Evolutionary conservation across 2,888 invertebrate genomes (phyloP), one percentile per base, ranked within the genome.

Genomic region (Heliconius charithonia): DNA sequence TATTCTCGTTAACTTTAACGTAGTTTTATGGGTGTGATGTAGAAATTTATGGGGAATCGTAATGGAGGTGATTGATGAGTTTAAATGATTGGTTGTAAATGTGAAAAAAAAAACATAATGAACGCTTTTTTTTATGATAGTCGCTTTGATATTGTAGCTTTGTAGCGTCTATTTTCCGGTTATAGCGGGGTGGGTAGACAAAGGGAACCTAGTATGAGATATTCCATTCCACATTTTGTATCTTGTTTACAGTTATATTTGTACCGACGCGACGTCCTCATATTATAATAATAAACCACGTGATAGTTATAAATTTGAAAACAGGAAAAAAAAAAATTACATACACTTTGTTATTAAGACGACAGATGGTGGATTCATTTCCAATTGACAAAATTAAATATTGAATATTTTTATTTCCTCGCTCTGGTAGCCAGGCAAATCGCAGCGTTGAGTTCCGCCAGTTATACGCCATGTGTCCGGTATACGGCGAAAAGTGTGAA

Each of bases 1-100:
- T 86, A 85, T 85, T 84, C 81, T 84, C 85, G 83, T 86, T 87
- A 85, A 85, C 84, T 84, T 82, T 82, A 83, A 72, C 73, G 72
- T 73, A 73, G 67, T 77, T 77, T 67, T 77, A 73, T 59, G 41
- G 67, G 27, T 19, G 56, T 51, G 65, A 71, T 65, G 51, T 37
- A 56, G 19, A 65, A 71, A 25, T 77, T 77, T 77, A 77, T 77
- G 72, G 65, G 4, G 37, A 77, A 71, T 76, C 71, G 65, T 77
- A 72, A 77, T 71, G 72, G 45, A 65, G 32, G 51, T 77, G 65
- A 77, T 65, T 77, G 71, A 72, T 77, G 76, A 77, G n/a, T 56
- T 45, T 41, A 72, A 72, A 77, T 72, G 66, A 56, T 37, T 13
- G 22, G 51, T n/a, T 72, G 22, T 65, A 56, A 27, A 27, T 71